Evolutionary conservation across 1,140 invertebrate genomes (phyloP), one percentile per base, ranked within the genome.

Genomic region (Drosophila nikananu): DNA sequence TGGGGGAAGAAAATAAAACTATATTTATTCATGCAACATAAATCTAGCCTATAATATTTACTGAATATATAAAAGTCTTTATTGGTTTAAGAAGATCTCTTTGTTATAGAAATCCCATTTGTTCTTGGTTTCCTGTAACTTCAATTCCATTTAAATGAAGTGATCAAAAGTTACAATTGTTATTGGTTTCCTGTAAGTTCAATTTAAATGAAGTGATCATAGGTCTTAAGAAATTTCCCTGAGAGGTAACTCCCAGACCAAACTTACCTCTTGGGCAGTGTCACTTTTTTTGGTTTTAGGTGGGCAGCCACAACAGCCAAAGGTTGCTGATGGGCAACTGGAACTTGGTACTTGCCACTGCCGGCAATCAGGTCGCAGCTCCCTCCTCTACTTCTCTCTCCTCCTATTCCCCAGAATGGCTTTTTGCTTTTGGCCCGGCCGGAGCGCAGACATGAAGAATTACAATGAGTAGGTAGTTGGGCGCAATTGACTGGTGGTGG

Each of bases 381-480:
- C 75, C 63, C 52, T 55, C 65, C 49, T 72, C 48, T 77, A 51
- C 67, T 21, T 4, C 30, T 54, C n/a, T 8, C 52, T 23, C 19
- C 30, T 37, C 15, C 54, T n/a, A n/a, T n/a, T n/a, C n/a, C n/a
- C n/a, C n/a, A n/a, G n/a, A n/a, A n/a, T n/a, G n/a, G n/a, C n/a
- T n/a, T n/a, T 63, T 64, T 67, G 64, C 48, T 63, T 48, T 64
- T 71, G 46, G 60, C 59, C 60, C 30, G 51, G 13, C 51, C 49
- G 15, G 15, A 49, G 48, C 48, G 17, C 72, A 87, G 84, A 89
- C 84, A 89, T 89, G 84, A 89, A 90, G 84, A 89, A 89, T 90
- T 89, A 89, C 84, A 89, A 89, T 90, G 84, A 89, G 84, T 89
- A 89, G 84, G 84, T 89, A 89, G 84, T 89, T 89, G 84, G 84